Percentiles rank a stretch among this genome's conserved stretches.
Evolutionary conservation across 2,888 invertebrate genomes (phyloP).

Genomic region (Rhagonycha lutea): DNA sequence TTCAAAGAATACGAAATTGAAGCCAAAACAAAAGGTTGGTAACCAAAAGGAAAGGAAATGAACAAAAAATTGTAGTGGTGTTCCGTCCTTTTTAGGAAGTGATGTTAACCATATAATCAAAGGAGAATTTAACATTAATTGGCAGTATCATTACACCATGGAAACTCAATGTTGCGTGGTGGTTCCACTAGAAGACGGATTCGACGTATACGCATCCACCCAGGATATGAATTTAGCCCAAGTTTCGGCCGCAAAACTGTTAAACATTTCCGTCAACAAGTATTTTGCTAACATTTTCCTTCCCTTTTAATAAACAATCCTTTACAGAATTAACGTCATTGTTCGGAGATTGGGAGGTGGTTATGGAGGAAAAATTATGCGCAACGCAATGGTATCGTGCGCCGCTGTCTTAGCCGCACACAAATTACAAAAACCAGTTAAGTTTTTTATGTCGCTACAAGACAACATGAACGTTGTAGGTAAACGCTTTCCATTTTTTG

Average conservation of each 20-base stretch:
- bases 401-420: slow-evolving; percentile 73
- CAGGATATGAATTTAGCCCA: slow-evolving; percentile 69
- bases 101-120: slow-evolving; percentile 52
- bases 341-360: slow-evolving; percentile 80
- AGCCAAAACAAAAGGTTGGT: slow-evolving; percentile 42
- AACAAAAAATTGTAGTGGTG: background rate
- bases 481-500: slow-evolving; percentile 64
- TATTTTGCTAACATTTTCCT: slow-evolving; percentile 39
- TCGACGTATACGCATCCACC: slow-evolving; percentile 65
- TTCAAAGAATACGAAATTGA: slow-evolving; percentile 46
- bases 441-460: slow-evolving; percentile 70
- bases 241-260: slow-evolving; percentile 57
- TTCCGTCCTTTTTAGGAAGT: slow-evolving; percentile 23
- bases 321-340: slow-evolving; percentile 66
- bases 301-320: background rate
- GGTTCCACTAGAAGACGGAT: slow-evolving; percentile 68
- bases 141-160: slow-evolving; percentile 80
- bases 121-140: slow-evolving; percentile 61
- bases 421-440: slow-evolving; percentile 66
- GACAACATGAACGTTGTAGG: slow-evolving; percentile 73
- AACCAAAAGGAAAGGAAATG: background rate
- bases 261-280: slow-evolving; percentile 65
- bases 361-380: slow-evolving; percentile 77
- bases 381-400: slow-evolving; percentile 62
- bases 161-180: slow-evolving; percentile 71